Base-by-base conservation (phyloP, 37 sponge, comb jelly and placozoan species). In the Chondrilla cf. caribensis region DNA sequence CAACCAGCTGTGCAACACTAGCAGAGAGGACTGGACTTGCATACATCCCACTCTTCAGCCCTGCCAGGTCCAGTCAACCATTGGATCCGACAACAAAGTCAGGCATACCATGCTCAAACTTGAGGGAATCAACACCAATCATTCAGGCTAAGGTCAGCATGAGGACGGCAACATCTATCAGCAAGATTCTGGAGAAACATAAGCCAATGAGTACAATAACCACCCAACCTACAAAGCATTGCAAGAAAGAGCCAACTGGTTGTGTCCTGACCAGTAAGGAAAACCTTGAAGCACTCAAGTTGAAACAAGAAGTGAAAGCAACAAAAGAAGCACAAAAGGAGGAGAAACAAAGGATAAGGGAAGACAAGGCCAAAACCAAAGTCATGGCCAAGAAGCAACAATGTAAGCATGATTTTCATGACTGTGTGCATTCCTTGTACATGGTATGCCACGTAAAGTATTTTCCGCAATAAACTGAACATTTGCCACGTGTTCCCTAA, bases 21-120 rank as follows among this genome's bases (percentile, higher is more conserved):
- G 58, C 58, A n/a, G 80, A 79, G 24, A 58, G 60, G 39, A 79
- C 80, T 55, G 59, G 59, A 15, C 36, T 79, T 24, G 80, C 80
- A 1, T 57, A 79, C 35, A 79, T 79, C 3, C 80, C 80, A 1
- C 38, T 79, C 54, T 59, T 35, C 31, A 79, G 58, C 33, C 80
- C 80, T 43, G 21, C 76, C 8, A 39, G 44, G 25, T 24, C 44
- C 18, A 21, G 22, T 40, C 17, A 25, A 18, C 41, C 76, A 8
- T n/a, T 38, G 15, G 76, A 4, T 29, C 0, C 35, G 26, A 17
- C 68, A 67, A 28, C 31, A 29, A 47, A 47, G 51, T 47, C 51
- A 47, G 51, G 51, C 51, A 47, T 11, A 47, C 51, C 51, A 47
- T 47, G 11, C 51, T 11, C 11, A 47, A 11, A 6, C 9, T 11